Base-by-base conservation (phyloP, 2,888 invertebrate species). In the Aphelenchoides bicaudatus region DNA sequence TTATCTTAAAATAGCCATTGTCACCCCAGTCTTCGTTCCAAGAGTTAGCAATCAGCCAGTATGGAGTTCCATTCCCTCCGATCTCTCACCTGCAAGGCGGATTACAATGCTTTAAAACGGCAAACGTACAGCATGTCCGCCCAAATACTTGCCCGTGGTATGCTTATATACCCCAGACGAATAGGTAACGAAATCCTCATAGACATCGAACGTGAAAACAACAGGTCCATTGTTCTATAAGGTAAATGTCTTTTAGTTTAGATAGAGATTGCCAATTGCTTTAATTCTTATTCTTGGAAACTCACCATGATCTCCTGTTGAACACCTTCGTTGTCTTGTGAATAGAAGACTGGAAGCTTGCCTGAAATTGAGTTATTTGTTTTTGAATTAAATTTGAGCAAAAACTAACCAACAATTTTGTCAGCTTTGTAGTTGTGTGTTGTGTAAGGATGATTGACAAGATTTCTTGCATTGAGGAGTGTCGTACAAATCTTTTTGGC, bases 391-490 rank as follows among this genome's bases (percentile, higher is more conserved):
- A n/a, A n/a, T n/a, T n/a, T n/a, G n/a, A n/a, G n/a, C n/a, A n/a
- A n/a, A n/a, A n/a, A n/a, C n/a, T n/a, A n/a, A n/a, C n/a, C n/a
- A n/a, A n/a, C n/a, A n/a, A n/a, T 19, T n/a, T 43, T 43, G 43
- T 43, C 43, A 10, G 16, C 21, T 21, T 43, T 6, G 43, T 43
- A 43, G 8, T 10, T 43, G 10, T 25, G 43, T 8, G 10, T 21
- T 8, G 10, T 43, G 23, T 43, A 43, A n/a, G 8, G 43, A 10
- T 6, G 43, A 8, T n/a, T 43, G 43, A 25, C 43, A 43, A 6
- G 6, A 8, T n/a, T 43, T 43, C 23, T 6, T 10, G 43, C 43
- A 43, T n/a, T 6, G 10, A 25, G 91, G 91, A 0, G 62, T 56
- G 10, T 39, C 53, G 34, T 61, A 50, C n/a, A 55, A 39, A 2